Conservation (phyloP, 2,888 invertebrate species). For the Cepaea hortensis region DNA sequence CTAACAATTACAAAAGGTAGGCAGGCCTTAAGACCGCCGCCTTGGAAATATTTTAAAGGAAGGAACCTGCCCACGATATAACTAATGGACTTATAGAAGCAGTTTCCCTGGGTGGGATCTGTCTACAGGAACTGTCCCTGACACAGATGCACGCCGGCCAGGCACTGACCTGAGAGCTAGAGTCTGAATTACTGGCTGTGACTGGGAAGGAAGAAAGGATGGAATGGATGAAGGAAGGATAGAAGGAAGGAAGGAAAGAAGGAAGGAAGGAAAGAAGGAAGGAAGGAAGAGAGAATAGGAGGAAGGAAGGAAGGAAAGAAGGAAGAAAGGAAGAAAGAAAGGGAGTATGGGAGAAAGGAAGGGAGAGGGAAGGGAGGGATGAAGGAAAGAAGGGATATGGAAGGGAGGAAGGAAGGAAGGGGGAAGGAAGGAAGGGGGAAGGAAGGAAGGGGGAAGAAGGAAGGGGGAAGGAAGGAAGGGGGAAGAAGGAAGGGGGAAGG, state of each 20-base stretch:
- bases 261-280: neutral
- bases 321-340: neutral
- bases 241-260: conserved; percentile 10
- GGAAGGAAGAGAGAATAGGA: neutral
- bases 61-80: no score
- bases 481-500: neutral
- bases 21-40: no score
- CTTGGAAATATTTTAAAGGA: no score
- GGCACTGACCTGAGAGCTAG: no score
- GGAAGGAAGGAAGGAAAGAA: neutral
- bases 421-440: neutral
- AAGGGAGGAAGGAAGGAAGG: neutral
- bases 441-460: neutral
- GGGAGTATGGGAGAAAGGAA: neutral
- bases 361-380: neutral
- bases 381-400: neutral
- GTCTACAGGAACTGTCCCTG: no score
- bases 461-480: neutral
- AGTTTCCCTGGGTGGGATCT: no score
- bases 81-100: no score
- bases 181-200: neutral
- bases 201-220: neutral
- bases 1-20: no score
- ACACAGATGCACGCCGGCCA: no score
- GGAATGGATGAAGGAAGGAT: neutral